Conservation (phyloP, 1,140 invertebrate genomes). For the Zaprionus davidi region DNA sequence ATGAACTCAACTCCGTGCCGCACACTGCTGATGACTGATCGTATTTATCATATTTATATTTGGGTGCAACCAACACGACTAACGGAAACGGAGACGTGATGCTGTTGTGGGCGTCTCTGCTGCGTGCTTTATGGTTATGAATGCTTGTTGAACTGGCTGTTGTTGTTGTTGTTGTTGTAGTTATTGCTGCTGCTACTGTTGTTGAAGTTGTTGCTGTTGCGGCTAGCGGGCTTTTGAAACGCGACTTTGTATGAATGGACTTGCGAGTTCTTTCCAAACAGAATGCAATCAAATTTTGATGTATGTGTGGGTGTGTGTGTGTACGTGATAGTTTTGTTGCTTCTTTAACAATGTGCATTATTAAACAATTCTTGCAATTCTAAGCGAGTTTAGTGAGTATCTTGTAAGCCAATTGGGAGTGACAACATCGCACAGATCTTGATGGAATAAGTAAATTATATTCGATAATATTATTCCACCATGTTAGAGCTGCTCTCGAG, state of each 20-base stretch:
- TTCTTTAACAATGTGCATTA: constrained; percentile 13
- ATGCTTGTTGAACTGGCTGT: constrained; percentile 39
- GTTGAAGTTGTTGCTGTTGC: constrained; percentile 29
- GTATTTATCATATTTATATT: not conserved
- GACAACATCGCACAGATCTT: not conserved
- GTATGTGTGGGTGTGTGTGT: constrained; percentile 2
- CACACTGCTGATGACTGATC: constrained; percentile 14
- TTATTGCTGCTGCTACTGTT: constrained; percentile 21
- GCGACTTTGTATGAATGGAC: constrained; percentile 30
- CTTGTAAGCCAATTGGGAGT: constrained; percentile 37
- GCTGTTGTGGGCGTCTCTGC: constrained; percentile 38
- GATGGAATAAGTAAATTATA: not conserved
- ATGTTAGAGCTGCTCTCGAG: not conserved
- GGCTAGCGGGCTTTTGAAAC: constrained; percentile 45
- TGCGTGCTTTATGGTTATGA: constrained; percentile 57
- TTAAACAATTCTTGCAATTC: constrained; percentile 22
- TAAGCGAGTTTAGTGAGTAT: constrained; percentile 27
- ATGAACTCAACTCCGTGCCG: constrained; percentile 36
- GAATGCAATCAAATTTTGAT: constrained; percentile 55
- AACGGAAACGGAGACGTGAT: constrained; percentile 36
- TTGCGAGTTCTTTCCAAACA: constrained; percentile 36
- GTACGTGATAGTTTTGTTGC: constrained; percentile 12
- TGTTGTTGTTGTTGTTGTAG: constrained; percentile 43
- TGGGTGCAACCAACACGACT: constrained; percentile 38
- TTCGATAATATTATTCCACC: not conserved